Base-by-base conservation (phyloP, 2,888 invertebrate genomes). In the Limnephilus auricula region DNA sequence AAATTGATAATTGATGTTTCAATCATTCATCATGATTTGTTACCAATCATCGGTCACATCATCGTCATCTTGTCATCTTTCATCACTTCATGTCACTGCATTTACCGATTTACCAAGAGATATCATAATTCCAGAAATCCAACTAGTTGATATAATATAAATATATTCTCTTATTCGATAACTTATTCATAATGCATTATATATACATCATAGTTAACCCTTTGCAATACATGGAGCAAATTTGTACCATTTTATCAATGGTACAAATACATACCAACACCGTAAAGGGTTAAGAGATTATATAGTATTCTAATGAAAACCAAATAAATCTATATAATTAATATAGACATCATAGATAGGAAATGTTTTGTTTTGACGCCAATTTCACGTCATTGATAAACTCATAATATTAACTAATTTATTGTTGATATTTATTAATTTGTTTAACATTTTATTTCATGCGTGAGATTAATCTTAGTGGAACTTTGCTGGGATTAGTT, bases 1-100 rank as follows among this genome's bases (percentile, higher is more conserved):
- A 65, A 65, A 65, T 86, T 18, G 50, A 86, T 50, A 50, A 32
- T 82, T 82, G 82, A 37, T 82, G 82, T 82, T 82, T 82, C 18
- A 32, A 82, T 82, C 82, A 82, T 82, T 18, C 82, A 82, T 34
- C 32, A 34, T 82, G 15, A 82, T 25, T 34, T 82, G 18, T 65
- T 65, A 65, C 65, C n/a, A 65, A 65, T n/a, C 65, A 65, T 65
- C 25, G 65, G 65, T 65, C 89, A 90, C 90, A 89, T 88, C 82
- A 88, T 90, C 37, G 89, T 85, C 91, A 92, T 91, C 91, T 90
- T 80, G 89, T 93, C 90, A 92, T 91, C 91, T 91, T 92, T 92
- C 92, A 86, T 90, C 90, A 91, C 87, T 79, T 88, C 87, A 88
- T 85, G 85, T 88, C 79, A 78, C 31, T 37, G 78, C 87, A 89